Percentiles rank a stretch among this genome's conserved stretches.
Conservation (phyloP, 2,888 invertebrate genomes). For the Galerucella nymphaeae region DNA sequence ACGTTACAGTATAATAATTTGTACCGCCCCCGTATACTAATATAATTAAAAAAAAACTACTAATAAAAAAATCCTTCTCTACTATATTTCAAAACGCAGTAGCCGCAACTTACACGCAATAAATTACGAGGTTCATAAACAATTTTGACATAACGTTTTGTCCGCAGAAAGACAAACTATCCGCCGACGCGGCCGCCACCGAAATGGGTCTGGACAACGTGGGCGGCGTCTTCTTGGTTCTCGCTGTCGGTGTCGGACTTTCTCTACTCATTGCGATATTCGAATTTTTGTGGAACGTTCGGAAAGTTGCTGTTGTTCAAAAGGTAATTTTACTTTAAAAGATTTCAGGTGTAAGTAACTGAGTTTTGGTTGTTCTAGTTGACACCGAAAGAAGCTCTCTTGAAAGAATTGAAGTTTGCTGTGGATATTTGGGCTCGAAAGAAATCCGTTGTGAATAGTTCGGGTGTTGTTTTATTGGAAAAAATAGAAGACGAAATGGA, state of each 20-base stretch:
- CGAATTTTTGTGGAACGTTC: slow-evolving; percentile 88
- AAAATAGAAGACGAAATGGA: slow-evolving; percentile 23
- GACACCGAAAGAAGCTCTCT: slow-evolving; percentile 75
- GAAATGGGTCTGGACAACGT: slow-evolving; percentile 86
- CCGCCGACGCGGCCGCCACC: slow-evolving; percentile 62
- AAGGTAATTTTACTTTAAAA: slow-evolving; percentile 69
- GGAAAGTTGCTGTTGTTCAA: slow-evolving; percentile 80
- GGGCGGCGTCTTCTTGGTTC: slow-evolving; percentile 90
- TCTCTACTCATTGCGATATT: slow-evolving; percentile 80
- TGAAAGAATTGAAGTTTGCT: slow-evolving; percentile 77
- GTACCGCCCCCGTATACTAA: not conserved
- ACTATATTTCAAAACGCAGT: not conserved
- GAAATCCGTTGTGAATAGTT: slow-evolving; percentile 63
- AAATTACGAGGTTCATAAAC: slow-evolving; percentile 42
- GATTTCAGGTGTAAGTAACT: slow-evolving; percentile 33
- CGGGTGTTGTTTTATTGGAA: slow-evolving; percentile 42
- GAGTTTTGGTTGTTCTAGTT: slow-evolving; percentile 66
- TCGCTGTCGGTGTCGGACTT: slow-evolving; percentile 77
- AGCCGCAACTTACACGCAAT: slow-evolving; percentile 27
- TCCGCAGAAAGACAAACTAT: slow-evolving; percentile 51
- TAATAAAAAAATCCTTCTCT: not conserved
- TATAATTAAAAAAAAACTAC: not conserved
- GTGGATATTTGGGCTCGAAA: slow-evolving; percentile 78
- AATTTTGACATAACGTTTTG: slow-evolving; percentile 37
- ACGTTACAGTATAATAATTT: no score